A percentile compares a stretch with the other conserved stretches of the same genome.
Evolutionary conservation across 2,888 invertebrate genomes (phyloP).

Genomic region (Ormyrus pomaceus): DNA sequence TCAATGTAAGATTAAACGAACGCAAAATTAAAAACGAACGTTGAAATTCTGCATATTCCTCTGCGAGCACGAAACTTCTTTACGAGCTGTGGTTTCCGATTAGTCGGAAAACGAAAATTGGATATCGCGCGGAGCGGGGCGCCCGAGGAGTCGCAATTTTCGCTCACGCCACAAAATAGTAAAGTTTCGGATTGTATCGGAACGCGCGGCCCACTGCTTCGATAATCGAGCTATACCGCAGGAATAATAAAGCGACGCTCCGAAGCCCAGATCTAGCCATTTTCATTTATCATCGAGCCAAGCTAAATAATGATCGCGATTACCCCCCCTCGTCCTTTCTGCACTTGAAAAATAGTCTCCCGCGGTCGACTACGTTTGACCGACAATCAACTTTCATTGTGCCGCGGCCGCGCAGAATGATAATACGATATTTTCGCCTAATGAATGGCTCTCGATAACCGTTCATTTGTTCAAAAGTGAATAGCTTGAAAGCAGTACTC

Average conservation of each 20-base stretch:
- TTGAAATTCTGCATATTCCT: not conserved
- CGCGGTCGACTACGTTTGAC: slow-evolving; percentile 28
- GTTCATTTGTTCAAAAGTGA: slow-evolving; percentile 33
- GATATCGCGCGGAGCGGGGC: not conserved
- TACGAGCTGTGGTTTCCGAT: slow-evolving; percentile 14
- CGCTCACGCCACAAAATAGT: slow-evolving; percentile 61
- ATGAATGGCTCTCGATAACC: slow-evolving; percentile 26
- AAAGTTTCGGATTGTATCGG: slow-evolving; percentile 57
- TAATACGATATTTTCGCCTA: slow-evolving; percentile 46
- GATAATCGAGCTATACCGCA: slow-evolving; percentile 38
- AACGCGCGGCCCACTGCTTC: not conserved
- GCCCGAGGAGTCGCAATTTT: slow-evolving; percentile 62
- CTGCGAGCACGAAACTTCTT: not conserved
- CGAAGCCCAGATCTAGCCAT: slow-evolving; percentile 51
- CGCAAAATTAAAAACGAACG: not conserved
- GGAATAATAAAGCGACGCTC: slow-evolving; percentile 57
- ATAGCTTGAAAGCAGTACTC: slow-evolving; percentile 12
- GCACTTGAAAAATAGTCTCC: slow-evolving; percentile 53
- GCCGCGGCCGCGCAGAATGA: not conserved
- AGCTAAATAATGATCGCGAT: slow-evolving; percentile 57
- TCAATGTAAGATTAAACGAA: no score
- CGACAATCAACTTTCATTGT: slow-evolving; percentile 46
- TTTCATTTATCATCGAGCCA: slow-evolving; percentile 60
- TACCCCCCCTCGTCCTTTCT: slow-evolving; percentile 32
- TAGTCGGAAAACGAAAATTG: slow-evolving; percentile 22